Evolutionary conservation across 2,888 invertebrate species (phyloP).

Genomic region (Scaptomyza polygonia): DNA sequence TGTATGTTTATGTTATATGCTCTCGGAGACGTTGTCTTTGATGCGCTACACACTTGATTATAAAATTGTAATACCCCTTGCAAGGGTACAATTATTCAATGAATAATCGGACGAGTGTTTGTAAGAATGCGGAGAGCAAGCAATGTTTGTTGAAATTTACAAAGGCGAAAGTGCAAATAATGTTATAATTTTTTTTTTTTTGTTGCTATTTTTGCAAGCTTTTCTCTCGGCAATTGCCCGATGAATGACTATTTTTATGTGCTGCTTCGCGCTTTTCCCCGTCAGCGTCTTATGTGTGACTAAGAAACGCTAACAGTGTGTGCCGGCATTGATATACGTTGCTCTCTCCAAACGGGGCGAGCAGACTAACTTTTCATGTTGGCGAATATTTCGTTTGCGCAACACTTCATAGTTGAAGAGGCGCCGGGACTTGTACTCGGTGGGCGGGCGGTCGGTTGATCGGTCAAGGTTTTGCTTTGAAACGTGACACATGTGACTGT

Average conservation of each 20-base stretch:
- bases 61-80: neutral
- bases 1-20: too few relatives aligned
- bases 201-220: slow-evolving; percentile 1
- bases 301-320: slow-evolving; percentile 21
- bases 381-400: slow-evolving; percentile 65
- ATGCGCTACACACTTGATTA: neutral
- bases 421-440: slow-evolving; percentile 5
- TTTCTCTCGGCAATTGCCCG: slow-evolving; percentile 31
- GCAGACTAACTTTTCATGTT: slow-evolving; percentile 32
- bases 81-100: slow-evolving; percentile 58
- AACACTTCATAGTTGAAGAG: slow-evolving; percentile 37
- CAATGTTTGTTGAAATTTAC: slow-evolving; percentile 21
- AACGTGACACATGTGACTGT: slow-evolving; percentile 64
- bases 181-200: slow-evolving; percentile 32
- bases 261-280: slow-evolving; percentile 15
- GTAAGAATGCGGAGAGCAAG: slow-evolving; percentile 33
- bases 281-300: slow-evolving; percentile 40
- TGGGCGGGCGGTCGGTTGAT: slow-evolving; percentile 52
- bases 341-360: neutral
- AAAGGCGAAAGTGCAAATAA: slow-evolving; percentile 70
- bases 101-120: slow-evolving; percentile 28
- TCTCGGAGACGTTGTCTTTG: neutral
- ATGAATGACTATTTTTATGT: slow-evolving; percentile 63
- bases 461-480: slow-evolving; percentile 69
- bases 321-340: slow-evolving; percentile 38